Percentiles rank a stretch among this genome's conserved stretches.
phyloP scores from a whole-genome alignment of 2,888 invertebrate species.

The Crepidodera aurea region DNA sequence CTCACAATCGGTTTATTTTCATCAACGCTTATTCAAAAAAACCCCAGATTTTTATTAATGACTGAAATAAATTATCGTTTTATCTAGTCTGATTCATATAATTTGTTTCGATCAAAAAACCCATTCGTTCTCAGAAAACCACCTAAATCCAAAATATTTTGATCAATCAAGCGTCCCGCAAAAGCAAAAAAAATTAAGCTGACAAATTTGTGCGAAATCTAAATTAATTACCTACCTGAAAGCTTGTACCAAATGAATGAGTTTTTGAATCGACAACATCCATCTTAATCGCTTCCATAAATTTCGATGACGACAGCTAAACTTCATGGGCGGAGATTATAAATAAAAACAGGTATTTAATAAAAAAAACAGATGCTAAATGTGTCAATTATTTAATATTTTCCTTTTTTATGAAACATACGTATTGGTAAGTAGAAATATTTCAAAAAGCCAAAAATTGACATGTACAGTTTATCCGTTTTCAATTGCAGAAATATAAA shows the following conservation, averaged over 20 bases:
- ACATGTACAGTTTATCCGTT: too few species aligned
- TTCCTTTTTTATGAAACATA: too few species aligned
- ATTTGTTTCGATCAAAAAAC: background rate
- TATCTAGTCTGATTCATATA: background rate
- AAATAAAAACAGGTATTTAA: too few species aligned
- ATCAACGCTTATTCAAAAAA: too few species aligned
- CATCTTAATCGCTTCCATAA: constrained; percentile 17
- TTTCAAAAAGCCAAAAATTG: too few species aligned
- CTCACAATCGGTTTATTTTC: too few species aligned
- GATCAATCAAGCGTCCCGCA: background rate
- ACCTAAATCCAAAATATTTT: background rate
- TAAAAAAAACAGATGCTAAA: too few species aligned
- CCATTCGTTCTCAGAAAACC: background rate
- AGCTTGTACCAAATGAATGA: background rate
- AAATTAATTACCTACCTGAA: constrained; percentile 8
- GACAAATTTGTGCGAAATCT: constrained; percentile 11
- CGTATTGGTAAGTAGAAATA: too few species aligned
- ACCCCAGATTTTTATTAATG: too few species aligned
- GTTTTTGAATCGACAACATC: background rate
- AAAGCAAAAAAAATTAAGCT: constrained; percentile 4
- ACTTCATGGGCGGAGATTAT: background rate
- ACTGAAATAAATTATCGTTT: too few species aligned
- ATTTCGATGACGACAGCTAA: constrained; percentile 10
- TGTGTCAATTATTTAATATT: too few species aligned
- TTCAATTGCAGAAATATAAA: too few species aligned